Conservation (phyloP, 2,797 vertebrate species). For the Microhierax caerulescens region DNA sequence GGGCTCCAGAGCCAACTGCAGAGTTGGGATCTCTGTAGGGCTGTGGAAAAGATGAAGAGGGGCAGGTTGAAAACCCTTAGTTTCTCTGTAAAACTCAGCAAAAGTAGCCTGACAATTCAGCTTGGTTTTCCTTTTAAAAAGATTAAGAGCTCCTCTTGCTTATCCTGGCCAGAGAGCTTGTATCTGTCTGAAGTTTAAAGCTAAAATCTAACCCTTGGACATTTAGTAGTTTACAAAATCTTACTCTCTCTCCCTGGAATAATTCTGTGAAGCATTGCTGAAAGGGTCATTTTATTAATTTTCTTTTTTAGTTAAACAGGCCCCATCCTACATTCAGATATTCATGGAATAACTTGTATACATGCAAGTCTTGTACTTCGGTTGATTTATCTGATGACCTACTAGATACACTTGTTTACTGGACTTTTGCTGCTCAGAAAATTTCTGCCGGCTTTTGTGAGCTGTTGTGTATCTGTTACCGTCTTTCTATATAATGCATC, state of each 20-base stretch:
- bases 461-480: rapidly evolving
- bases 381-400: background rate
- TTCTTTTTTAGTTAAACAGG: background rate
- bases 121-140: background rate
- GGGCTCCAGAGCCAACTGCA: rapidly evolving
- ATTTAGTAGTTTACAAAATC: background rate
- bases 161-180: background rate
- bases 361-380: background rate
- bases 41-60: background rate
- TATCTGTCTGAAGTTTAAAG: background rate
- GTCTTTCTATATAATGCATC: background rate
- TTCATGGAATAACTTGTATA: background rate
- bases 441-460: background rate
- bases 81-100: background rate
- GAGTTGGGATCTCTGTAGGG: background rate
- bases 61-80: background rate
- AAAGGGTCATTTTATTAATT: background rate
- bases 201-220: background rate
- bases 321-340: background rate
- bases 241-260: background rate
- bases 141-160: background rate
- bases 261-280: background rate
- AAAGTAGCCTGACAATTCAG: background rate
- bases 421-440: background rate
- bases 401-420: background rate